phyloP scores from a whole-genome alignment of 2,113 vertebrate species.

The Leucoraja erinaceus region DNA sequence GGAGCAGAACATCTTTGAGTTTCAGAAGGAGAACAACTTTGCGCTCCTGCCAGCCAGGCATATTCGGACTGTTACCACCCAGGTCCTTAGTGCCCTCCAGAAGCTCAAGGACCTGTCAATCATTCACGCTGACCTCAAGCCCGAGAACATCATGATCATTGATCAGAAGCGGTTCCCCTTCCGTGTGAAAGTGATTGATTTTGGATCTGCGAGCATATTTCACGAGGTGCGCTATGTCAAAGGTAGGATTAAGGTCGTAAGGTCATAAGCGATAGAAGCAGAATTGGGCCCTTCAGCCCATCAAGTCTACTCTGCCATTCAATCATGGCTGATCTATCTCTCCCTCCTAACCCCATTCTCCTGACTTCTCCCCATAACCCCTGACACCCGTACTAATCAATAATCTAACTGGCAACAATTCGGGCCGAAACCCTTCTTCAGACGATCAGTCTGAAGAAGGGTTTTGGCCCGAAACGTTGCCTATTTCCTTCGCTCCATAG shows the following conservation, averaged over 20 bases:
- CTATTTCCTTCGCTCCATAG: too few relatives aligned
- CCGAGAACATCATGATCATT: conserved; percentile 68
- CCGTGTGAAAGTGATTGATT: conserved; percentile 65
- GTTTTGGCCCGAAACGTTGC: too few relatives aligned
- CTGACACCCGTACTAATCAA: too few relatives aligned
- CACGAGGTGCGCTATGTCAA: conserved; percentile 51
- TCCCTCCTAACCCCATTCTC: too few relatives aligned
- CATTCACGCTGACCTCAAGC: conserved; percentile 65
- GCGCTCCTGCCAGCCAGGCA: conserved; percentile 50
- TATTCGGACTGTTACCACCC: conserved; percentile 57
- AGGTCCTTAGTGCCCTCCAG: conserved; percentile 57
- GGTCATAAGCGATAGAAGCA: too few relatives aligned
- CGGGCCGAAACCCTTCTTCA: too few relatives aligned
- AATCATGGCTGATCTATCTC: too few relatives aligned
- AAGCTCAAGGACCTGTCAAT: conserved; percentile 63
- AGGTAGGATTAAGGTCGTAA: background rate
- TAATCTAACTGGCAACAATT: too few relatives aligned
- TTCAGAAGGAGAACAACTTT: conserved; percentile 62
- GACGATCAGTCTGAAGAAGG: too few relatives aligned
- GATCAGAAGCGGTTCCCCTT: conserved; percentile 58
- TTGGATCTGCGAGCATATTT: conserved; percentile 61
- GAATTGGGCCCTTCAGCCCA: too few relatives aligned
- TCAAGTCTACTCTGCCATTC: too few relatives aligned
- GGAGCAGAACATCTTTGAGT: conserved; percentile 63
- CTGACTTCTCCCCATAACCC: too few relatives aligned